phyloP scores from a whole-genome alignment of 2,797 vertebrate species.

The Mormyrus proboscirostris region DNA sequence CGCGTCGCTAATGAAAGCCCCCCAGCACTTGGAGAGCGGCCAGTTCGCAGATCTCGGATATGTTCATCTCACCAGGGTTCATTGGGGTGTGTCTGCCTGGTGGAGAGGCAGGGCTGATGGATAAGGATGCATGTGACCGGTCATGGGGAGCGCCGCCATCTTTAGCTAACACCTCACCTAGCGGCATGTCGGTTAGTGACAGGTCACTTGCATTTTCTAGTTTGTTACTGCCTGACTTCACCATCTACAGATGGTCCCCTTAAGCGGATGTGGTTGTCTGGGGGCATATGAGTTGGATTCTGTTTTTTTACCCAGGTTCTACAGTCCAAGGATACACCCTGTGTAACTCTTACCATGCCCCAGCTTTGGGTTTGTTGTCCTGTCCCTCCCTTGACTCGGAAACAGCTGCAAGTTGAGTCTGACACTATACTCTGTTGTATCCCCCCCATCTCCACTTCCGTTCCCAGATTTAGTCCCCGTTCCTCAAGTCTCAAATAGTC shows the following conservation, averaged over 20 bases:
- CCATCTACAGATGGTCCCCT: background rate
- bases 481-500: background rate
- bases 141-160: background rate
- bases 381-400: background rate
- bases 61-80: background rate
- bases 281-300: background rate
- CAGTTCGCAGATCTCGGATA: background rate
- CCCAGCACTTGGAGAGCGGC: conserved; percentile 26
- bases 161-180: background rate
- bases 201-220: background rate
- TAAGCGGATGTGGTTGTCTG: background rate
- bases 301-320: background rate
- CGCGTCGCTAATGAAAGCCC: conserved; percentile 28
- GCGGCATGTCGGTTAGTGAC: background rate
- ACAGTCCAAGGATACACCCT: background rate
- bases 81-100: background rate
- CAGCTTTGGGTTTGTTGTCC: background rate
- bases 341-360: background rate
- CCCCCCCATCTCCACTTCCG: background rate
- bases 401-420: background rate
- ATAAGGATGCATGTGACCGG: background rate
- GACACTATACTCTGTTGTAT: background rate
- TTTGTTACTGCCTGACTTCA: background rate
- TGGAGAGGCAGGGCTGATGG: background rate
- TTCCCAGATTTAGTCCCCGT: background rate